Base-by-base conservation (phyloP, 1,140 invertebrate genomes). In the Sipha flava region DNA sequence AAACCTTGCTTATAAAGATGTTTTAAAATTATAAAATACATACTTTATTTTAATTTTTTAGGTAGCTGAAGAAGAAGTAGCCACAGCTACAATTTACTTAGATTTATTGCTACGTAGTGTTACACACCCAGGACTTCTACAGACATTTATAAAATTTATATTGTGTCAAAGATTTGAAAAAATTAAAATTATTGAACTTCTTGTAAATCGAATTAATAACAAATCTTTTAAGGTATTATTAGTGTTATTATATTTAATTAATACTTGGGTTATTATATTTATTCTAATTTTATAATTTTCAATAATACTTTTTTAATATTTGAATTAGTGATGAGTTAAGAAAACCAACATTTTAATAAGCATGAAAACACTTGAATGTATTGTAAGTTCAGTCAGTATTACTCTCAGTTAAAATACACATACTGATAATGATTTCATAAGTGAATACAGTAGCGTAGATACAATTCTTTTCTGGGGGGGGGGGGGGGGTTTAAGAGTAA, bases 41-140 rank as follows among this genome's bases (percentile, higher is more conserved):
- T 23, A 59, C 29, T 16, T 68, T n/a, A n/a, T n/a, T n/a, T n/a
- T n/a, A n/a, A 29, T 18, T 64, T 47, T 49, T 26, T 31, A 79
- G 54, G 18, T 79, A n/a, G 77, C 92, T 80, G 87, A 92, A 81
- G 91, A 93, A 73, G 96, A 98, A 85, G 91, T 97, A 84, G 91
- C 96, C 40, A 91, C 95, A 43, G 93, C 95, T 1, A 96, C 94
- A 82, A 93, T 94, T 7, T 98, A 98, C 85, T 89, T 97, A 75
- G 95, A 98, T 85, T 86, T 98, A 75, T 92, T 95, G 83, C 84
- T 98, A 72, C 89, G 96, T 75, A 94, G 93, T 64, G 91, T 96
- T 14, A 94, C 93, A 0, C 91, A 96, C 80, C 92, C 94, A 0
- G 92, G 93, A 0, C 87, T 98, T 18, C 85, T 98, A 70, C 88